Conservation (phyloP, 2,113 vertebrate species). For the Corythaeola cristata region DNA sequence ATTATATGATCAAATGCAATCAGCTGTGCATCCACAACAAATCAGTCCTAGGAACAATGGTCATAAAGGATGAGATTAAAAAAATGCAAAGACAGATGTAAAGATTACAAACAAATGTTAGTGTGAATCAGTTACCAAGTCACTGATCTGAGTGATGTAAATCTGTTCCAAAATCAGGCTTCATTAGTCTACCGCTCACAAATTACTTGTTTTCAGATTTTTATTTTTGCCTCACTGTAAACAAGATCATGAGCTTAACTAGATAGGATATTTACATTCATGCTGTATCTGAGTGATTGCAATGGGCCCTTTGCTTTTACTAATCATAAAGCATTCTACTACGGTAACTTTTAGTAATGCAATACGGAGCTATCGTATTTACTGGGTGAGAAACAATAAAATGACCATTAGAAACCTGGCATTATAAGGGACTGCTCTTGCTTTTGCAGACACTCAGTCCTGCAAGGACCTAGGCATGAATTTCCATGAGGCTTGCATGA, state of each 20-base stretch:
- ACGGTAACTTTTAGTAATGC: background rate
- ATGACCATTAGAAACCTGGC: background rate
- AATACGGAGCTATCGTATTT: background rate
- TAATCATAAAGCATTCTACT: background rate
- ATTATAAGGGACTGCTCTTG: background rate
- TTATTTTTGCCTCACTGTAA: background rate
- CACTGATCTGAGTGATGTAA: background rate
- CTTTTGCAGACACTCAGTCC: background rate
- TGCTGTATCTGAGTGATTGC: background rate
- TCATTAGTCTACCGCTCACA: background rate
- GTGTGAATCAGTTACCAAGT: background rate
- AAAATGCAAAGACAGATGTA: background rate
- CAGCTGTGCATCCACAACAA: background rate
- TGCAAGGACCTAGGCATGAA: background rate
- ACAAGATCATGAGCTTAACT: background rate
- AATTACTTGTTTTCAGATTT: background rate
- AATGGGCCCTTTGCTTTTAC: background rate
- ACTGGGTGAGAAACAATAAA: background rate
- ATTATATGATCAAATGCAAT: background rate
- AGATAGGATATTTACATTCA: background rate
- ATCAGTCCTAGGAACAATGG: background rate
- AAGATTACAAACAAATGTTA: background rate
- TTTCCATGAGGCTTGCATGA: background rate
- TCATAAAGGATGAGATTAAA: background rate
- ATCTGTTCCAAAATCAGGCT: background rate